These are phyloP conservation scores for Heteromyza rotundicornis DNA, from an alignment of 2,888 invertebrate genomes.

Conservation along the genomic window DNA sequence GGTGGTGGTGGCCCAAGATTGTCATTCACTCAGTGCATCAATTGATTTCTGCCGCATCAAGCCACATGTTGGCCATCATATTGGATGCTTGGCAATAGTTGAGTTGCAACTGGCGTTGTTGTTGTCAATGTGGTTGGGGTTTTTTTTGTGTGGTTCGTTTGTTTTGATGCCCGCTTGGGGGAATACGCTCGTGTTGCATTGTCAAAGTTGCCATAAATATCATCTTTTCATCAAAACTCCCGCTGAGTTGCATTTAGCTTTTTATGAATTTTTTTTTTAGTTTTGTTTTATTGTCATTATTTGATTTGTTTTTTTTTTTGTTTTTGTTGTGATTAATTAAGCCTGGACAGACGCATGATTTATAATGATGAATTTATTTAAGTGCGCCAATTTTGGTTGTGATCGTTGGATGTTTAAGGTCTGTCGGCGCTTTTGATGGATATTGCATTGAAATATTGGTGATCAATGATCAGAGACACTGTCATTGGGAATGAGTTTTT, in stretches of 20 bases:
- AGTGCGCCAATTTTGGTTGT: conserved; percentile 32
- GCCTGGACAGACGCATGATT: conserved; percentile 52
- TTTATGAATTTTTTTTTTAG: conserved; percentile 17
- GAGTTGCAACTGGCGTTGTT: not conserved
- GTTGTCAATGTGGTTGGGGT: not conserved
- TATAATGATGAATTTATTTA: conserved; percentile 61
- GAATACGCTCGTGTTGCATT: conserved; percentile 37
- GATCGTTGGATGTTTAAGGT: not conserved
- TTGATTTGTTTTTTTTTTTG: conserved; percentile 15
- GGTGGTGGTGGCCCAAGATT: conserved; percentile 37
- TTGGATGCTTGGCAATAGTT: not conserved
- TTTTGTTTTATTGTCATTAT: too few relatives aligned
- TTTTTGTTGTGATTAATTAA: conserved; percentile 46
- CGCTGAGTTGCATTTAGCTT: conserved; percentile 37
- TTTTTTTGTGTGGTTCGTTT: conserved; percentile 31
- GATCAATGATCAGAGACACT: too few relatives aligned
- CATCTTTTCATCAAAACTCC: conserved; percentile 52
- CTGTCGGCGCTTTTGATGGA: not conserved
- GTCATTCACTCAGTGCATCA: conserved; percentile 46
- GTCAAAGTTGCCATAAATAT: conserved; percentile 61
- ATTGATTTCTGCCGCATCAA: conserved; percentile 25
- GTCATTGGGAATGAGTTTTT: too few relatives aligned
- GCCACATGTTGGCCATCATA: too few relatives aligned
- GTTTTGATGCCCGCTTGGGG: conserved; percentile 31
- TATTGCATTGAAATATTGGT: too few relatives aligned